phyloP scores from a whole-genome alignment of 2,797 vertebrate species.

The Trachops cirrhosus region DNA sequence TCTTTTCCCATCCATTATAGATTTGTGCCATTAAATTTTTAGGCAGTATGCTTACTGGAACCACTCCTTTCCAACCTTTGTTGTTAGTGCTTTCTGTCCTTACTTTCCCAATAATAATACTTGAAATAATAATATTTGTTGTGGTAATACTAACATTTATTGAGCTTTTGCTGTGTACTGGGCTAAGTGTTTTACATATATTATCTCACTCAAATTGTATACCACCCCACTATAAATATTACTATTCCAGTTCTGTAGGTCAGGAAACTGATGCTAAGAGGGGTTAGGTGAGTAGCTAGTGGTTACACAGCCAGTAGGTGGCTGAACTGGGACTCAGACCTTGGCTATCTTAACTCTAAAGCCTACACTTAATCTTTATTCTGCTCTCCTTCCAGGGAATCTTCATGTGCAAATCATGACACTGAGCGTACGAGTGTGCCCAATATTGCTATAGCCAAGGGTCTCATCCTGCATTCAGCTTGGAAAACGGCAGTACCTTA shows the following conservation, averaged over 20 bases:
- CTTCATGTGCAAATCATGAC: neutral
- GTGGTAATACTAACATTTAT: neutral
- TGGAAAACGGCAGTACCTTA: neutral
- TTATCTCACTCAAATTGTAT: neutral
- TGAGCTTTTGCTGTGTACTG: constrained; percentile 26
- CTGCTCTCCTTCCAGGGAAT: neutral
- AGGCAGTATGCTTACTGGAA: neutral
- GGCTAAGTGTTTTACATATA: neutral
- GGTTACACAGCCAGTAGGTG: neutral
- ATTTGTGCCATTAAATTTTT: neutral
- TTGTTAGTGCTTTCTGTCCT: neutral
- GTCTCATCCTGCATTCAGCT: neutral
- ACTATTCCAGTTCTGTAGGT: neutral
- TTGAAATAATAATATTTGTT: neutral
- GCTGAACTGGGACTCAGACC: neutral
- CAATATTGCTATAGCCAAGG: neutral
- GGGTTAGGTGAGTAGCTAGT: neutral
- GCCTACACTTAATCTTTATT: constrained; percentile 2
- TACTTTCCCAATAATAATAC: neutral
- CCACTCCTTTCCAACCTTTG: neutral
- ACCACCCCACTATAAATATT: neutral
- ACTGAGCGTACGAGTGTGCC: neutral
- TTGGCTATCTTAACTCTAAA: neutral
- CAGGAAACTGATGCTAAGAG: neutral
- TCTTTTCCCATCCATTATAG: neutral